Percentiles rank a stretch among this genome's conserved stretches.
phyloP scores from a whole-genome alignment of 2,113 vertebrate genomes.

The Ammodramus savannarum region DNA sequence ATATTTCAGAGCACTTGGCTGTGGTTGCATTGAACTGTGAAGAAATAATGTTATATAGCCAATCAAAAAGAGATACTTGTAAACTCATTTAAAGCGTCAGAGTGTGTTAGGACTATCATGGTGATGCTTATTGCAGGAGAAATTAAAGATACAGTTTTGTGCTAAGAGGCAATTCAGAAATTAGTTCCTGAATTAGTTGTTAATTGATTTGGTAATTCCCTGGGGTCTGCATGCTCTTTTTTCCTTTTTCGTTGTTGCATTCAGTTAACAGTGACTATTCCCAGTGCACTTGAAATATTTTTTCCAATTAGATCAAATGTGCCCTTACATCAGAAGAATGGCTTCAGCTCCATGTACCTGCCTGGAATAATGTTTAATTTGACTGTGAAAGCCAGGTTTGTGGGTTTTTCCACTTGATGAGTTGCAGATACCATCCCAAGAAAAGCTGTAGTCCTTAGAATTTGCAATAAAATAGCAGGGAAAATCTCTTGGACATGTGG shows the following conservation, averaged over 20 bases:
- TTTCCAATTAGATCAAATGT: conserved; percentile 79
- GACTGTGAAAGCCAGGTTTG: background rate
- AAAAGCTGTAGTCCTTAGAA: background rate
- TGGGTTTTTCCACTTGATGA: background rate
- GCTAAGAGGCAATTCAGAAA: conserved; percentile 88
- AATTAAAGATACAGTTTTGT: conserved; percentile 85
- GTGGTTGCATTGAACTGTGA: conserved; percentile 81
- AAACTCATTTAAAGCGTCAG: conserved; percentile 81
- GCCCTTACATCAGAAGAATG: conserved; percentile 45
- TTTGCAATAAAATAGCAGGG: background rate
- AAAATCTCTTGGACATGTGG: background rate
- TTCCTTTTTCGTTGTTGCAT: conserved; percentile 74
- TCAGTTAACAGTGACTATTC: conserved; percentile 82
- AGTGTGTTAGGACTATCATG: conserved; percentile 74
- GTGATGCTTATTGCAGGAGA: conserved; percentile 81
- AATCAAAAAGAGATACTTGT: conserved; percentile 85
- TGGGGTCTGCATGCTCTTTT: conserved; percentile 75
- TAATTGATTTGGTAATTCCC: conserved; percentile 96
- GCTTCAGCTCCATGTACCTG: conserved; percentile 5
- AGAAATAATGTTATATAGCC: conserved; percentile 81
- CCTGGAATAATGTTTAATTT: background rate
- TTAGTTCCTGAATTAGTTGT: conserved; percentile 88
- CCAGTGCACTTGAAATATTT: conserved; percentile 79
- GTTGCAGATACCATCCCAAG: background rate
- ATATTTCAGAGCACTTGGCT: conserved; percentile 78